Percentiles rank a stretch among this genome's conserved stretches.
Conservation (phyloP, 2,113 vertebrate species). For the Eleginops maclovinus region DNA sequence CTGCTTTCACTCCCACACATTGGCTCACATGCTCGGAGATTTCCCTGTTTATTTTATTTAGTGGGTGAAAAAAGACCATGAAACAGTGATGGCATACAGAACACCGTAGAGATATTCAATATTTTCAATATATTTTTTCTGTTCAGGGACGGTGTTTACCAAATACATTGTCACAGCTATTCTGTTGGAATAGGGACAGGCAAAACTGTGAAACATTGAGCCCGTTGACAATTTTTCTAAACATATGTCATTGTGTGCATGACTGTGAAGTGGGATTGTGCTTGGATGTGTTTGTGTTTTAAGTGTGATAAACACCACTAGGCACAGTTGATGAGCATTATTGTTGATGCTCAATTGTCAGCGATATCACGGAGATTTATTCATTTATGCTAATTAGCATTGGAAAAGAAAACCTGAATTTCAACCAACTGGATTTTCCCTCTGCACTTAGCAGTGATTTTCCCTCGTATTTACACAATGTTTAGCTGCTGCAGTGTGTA, state of each 20-base stretch:
- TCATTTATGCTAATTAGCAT: slow-evolving; percentile 44
- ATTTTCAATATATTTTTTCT: slow-evolving; percentile 19
- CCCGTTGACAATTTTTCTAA: slow-evolving; percentile 48
- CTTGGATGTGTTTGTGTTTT: slow-evolving; percentile 22
- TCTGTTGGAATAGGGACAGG: slow-evolving; percentile 65
- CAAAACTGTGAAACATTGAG: slow-evolving; percentile 69
- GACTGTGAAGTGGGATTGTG: slow-evolving; percentile 38
- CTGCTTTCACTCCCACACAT: slow-evolving; percentile 54
- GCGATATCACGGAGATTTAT: slow-evolving; percentile 34
- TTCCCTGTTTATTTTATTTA: slow-evolving; percentile 63
- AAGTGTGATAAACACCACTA: slow-evolving; percentile 30
- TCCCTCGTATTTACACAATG: background rate
- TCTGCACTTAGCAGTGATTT: background rate
- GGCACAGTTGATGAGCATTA: slow-evolving; percentile 37
- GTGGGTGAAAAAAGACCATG: slow-evolving; percentile 16
- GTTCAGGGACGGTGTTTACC: slow-evolving; percentile 44
- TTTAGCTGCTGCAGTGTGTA: background rate
- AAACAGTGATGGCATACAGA: slow-evolving; percentile 11
- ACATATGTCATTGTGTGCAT: slow-evolving; percentile 56
- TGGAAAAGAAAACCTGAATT: slow-evolving; percentile 40
- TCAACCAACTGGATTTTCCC: slow-evolving; percentile 3
- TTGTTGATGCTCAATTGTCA: slow-evolving; percentile 39
- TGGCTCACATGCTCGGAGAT: slow-evolving; percentile 41
- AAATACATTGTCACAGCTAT: slow-evolving; percentile 63
- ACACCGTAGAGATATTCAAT: slow-evolving; percentile 21